A percentile compares a stretch with the other conserved stretches of the same genome.
Conservation (phyloP, 2,113 vertebrate species). For the Rostratula benghalensis region DNA sequence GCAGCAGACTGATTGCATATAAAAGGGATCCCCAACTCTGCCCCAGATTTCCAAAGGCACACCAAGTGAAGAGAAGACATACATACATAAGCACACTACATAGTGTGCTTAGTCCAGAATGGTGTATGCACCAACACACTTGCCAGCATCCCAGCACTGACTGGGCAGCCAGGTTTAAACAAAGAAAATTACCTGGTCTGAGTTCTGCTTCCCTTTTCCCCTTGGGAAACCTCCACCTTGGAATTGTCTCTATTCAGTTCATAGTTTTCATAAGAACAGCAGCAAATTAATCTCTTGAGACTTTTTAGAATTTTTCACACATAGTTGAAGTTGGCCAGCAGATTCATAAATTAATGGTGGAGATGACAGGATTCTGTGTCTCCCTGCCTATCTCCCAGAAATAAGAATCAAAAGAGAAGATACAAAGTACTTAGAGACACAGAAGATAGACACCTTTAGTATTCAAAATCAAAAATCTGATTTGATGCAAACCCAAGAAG, state of each 20-base stretch:
- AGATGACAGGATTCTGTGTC: neutral
- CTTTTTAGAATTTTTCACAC: neutral
- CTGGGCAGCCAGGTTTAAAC: neutral
- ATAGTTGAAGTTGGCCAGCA: neutral
- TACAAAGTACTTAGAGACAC: neutral
- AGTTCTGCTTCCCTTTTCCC: neutral
- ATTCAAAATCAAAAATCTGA: neutral
- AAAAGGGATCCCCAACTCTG: neutral
- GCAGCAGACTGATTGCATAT: neutral
- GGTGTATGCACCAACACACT: fast-evolving
- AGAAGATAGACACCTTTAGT: neutral
- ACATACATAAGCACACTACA: no score
- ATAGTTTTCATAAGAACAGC: neutral
- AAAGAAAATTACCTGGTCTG: neutral
- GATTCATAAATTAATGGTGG: neutral
- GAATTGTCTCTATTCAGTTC: neutral
- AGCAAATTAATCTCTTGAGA: constrained; percentile 2
- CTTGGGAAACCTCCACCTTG: neutral
- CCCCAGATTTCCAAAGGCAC: neutral
- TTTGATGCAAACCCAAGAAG: neutral
- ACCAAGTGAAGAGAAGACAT: neutral
- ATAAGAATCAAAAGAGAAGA: neutral
- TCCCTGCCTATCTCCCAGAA: neutral
- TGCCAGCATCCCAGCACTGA: neutral
- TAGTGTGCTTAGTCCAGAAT: neutral